Evolutionary conservation across 2,113 vertebrate genomes (phyloP).

Genomic region (cattle (Bos taurus)): ARS-UCD2.0 NC_037345.1:35437501-35438000

Average conservation of each 20-base stretch:
- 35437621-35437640: neutral
- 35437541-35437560: neutral
- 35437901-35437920: neutral
- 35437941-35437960: neutral
- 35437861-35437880: neutral
- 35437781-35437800: neutral
- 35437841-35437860: neutral
- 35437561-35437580: neutral
- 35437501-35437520: neutral
- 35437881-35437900: neutral
- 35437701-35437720: neutral
- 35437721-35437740: neutral
- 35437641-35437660: neutral
- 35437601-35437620: neutral
- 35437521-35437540: neutral
- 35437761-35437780: neutral
- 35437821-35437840: neutral
- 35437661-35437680: neutral
- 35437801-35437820: neutral
- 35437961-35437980: neutral
- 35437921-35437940: neutral
- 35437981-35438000: neutral
- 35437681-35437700: neutral
- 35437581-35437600: neutral
- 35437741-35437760: neutral